Percentiles rank a stretch among this genome's conserved stretches.
Evolutionary conservation across 2,113 vertebrate genomes (phyloP).

Genomic region (Thamnophis sirtalis): DNA sequence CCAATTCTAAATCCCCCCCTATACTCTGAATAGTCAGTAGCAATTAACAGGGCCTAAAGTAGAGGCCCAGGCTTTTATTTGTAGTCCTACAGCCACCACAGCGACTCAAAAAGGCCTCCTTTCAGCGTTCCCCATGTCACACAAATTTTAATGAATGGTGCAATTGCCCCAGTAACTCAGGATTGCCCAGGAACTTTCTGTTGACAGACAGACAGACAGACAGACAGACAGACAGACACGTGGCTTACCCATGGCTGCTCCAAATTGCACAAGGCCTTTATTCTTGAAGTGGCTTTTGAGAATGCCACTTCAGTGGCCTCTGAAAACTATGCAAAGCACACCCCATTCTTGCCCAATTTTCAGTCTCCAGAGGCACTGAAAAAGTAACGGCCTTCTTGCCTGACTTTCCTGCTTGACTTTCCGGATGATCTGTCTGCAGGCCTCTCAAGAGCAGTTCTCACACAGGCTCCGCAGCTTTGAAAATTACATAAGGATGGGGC

Average conservation of each 20-base stretch:
- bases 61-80: background rate
- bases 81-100: background rate
- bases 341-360: background rate
- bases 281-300: background rate
- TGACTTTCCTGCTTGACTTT: background rate
- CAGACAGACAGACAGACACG: no score
- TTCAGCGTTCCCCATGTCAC: background rate
- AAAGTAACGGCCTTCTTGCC: background rate
- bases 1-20: no score
- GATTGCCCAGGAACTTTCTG: background rate
- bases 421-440: background rate
- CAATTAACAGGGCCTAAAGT: background rate
- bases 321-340: background rate
- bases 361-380: background rate
- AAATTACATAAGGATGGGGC: background rate
- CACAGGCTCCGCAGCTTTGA: background rate
- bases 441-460: background rate
- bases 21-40: no score
- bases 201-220: no score
- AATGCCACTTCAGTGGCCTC: background rate
- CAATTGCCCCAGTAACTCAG: background rate
- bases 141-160: background rate
- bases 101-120: background rate
- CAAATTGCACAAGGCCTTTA: no score
- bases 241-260: no score